Evolutionary conservation across 2,113 vertebrate genomes (phyloP).

Genomic region (Paratilapia polleni): DNA sequence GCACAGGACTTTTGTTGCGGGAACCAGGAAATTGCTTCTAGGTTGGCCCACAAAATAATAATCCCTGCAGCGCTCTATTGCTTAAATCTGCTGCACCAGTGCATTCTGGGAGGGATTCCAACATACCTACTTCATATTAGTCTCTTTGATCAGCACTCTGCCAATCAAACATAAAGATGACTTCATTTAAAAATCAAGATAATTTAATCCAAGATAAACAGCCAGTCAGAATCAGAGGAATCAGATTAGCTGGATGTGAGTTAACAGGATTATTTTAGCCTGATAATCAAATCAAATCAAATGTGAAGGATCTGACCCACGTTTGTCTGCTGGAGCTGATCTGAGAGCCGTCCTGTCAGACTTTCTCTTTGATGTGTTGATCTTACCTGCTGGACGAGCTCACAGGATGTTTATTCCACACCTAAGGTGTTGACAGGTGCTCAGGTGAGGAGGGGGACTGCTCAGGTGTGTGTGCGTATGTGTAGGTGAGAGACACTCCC

Average conservation of each 20-base stretch:
- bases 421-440: conserved; percentile 79
- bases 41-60: not conserved
- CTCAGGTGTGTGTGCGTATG: conserved; percentile 30
- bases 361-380: conserved; percentile 64
- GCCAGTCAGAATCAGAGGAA: not conserved
- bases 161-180: not conserved
- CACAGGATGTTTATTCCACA: conserved; percentile 76
- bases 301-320: not conserved
- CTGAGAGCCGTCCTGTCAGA: not conserved
- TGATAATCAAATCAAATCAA: no score
- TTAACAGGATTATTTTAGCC: not conserved
- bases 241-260: not conserved
- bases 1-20: not conserved
- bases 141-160: not conserved
- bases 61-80: no score
- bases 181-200: not conserved
- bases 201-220: not conserved
- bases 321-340: not conserved
- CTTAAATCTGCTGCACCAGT: not conserved
- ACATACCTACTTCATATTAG: not conserved
- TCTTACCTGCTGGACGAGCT: conserved; percentile 68
- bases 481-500: conserved; percentile 63
- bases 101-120: not conserved
- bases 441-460: not conserved
- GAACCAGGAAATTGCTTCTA: not conserved